A percentile compares a stretch with the other conserved stretches of the same genome.
These are phyloP conservation scores for Mellilla xanthometata DNA, from an alignment of 2,888 invertebrate genomes.

Conservation along the genomic window DNA sequence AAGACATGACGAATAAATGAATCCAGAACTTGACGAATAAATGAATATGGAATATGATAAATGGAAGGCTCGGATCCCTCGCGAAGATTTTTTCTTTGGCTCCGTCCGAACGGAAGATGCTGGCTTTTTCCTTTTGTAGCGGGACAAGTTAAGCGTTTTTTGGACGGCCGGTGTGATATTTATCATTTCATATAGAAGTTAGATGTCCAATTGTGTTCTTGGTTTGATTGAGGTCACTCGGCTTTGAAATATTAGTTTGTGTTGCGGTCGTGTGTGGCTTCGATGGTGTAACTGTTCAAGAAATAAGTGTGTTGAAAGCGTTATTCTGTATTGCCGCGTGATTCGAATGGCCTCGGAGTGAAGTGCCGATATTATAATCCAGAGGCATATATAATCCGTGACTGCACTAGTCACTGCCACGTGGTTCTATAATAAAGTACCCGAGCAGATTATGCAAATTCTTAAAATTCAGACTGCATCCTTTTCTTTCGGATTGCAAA, in stretches of 20 bases:
- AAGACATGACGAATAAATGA: constrained; percentile 84
- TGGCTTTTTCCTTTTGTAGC: constrained; percentile 82
- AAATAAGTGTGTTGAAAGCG: constrained; percentile 7
- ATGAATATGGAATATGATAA: constrained; percentile 84
- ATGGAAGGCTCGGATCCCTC: constrained; percentile 79
- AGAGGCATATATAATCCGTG: constrained; percentile 69
- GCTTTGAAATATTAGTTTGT: constrained; percentile 34
- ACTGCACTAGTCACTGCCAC: constrained; percentile 82
- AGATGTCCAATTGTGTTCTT: constrained; percentile 66
- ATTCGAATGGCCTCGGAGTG: constrained; percentile 47
- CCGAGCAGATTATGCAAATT: constrained; percentile 81
- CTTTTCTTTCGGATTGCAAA: constrained; percentile 44
- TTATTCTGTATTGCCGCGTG: constrained; percentile 42
- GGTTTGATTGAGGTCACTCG: constrained; percentile 57
- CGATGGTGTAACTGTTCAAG: constrained; percentile 3
- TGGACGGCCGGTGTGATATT: constrained; percentile 76
- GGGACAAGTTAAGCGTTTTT: constrained; percentile 82
- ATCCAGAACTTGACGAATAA: constrained; percentile 84
- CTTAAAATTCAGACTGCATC: constrained; percentile 66
- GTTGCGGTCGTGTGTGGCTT: constrained; percentile 13
- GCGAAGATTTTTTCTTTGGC: constrained; percentile 81
- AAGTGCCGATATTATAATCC: constrained; percentile 71
- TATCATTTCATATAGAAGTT: constrained; percentile 78
- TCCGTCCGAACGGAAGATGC: constrained; percentile 80
- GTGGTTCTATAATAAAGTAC: constrained; percentile 82